Conservation (phyloP, 2,888 invertebrate genomes). For the Tanytarsus gracilentus region DNA sequence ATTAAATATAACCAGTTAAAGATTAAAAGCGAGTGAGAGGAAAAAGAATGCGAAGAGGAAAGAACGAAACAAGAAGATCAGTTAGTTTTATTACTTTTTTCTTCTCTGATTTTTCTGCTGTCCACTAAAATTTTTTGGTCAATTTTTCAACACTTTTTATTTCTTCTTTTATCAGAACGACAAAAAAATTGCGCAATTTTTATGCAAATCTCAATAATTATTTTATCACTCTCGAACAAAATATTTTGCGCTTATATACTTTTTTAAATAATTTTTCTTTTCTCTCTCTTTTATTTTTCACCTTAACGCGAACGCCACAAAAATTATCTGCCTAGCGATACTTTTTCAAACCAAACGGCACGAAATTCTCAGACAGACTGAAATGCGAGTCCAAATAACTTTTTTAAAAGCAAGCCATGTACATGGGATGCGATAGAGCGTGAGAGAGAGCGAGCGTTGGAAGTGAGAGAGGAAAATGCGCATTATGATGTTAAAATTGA, state of each 20-base stretch:
- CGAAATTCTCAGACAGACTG: not conserved
- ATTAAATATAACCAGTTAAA: constrained; percentile 9
- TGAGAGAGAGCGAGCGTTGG: no score
- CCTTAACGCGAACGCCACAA: not conserved
- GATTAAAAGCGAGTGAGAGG: not conserved
- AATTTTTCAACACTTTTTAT: constrained; percentile 4
- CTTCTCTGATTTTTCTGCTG: not conserved
- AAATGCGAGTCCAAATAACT: not conserved
- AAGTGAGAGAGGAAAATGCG: no score
- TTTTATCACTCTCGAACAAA: not conserved
- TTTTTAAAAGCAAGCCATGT: no score
- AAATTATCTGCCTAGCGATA: not conserved
- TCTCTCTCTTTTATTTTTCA: not conserved
- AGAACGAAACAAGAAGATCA: constrained; percentile 17
- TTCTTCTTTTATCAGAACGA: not conserved
- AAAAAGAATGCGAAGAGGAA: not conserved
- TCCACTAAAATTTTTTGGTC: not conserved
- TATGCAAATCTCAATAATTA: not conserved
- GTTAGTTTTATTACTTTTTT: constrained; percentile 17
- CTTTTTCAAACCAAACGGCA: not conserved
- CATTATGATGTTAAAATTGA: no score
- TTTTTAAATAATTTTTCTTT: not conserved
- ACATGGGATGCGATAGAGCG: not conserved
- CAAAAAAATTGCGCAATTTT: not conserved
- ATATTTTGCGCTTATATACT: not conserved